These are phyloP conservation scores for Empidonax traillii DNA, from an alignment of 2,113 vertebrate species.

Conservation along the genomic window DNA sequence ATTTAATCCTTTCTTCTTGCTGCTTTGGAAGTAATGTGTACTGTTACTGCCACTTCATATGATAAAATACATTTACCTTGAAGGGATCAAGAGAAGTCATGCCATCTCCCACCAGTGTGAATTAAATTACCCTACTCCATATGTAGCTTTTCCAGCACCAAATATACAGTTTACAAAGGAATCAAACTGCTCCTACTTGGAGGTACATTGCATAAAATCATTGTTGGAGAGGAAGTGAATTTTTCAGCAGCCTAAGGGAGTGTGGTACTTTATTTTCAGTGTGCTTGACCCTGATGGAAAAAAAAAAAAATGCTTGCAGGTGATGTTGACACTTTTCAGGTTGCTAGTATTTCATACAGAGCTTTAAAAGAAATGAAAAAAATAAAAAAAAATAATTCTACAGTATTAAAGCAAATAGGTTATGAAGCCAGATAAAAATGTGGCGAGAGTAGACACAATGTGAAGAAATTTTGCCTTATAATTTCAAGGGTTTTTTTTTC, in stretches of 20 bases:
- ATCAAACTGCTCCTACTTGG: not conserved
- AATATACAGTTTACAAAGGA: not conserved
- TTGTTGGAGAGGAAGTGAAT: not conserved
- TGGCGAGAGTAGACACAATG: not conserved
- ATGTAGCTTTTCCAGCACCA: not conserved
- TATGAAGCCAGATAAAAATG: constrained; percentile 45
- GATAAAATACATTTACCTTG: not conserved
- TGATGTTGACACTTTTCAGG: not conserved
- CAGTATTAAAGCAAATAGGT: constrained; percentile 4
- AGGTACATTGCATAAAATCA: not conserved
- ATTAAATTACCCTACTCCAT: not conserved
- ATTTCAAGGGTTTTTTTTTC: constrained; percentile 72
- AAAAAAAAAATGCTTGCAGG: not conserved
- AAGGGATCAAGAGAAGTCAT: not conserved
- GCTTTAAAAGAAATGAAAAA: not conserved
- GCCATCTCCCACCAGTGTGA: not conserved
- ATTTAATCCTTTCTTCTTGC: not conserved
- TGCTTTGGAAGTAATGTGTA: not conserved
- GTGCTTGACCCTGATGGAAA: not conserved
- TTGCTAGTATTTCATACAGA: constrained; percentile 40
- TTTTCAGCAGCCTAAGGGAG: not conserved
- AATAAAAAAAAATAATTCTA: not conserved
- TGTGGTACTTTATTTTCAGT: not conserved
- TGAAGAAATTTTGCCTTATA: constrained; percentile 30
- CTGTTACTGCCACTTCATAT: not conserved